Conservation (phyloP, 2,888 invertebrate genomes). For the Caenorhabditis becei region DNA sequence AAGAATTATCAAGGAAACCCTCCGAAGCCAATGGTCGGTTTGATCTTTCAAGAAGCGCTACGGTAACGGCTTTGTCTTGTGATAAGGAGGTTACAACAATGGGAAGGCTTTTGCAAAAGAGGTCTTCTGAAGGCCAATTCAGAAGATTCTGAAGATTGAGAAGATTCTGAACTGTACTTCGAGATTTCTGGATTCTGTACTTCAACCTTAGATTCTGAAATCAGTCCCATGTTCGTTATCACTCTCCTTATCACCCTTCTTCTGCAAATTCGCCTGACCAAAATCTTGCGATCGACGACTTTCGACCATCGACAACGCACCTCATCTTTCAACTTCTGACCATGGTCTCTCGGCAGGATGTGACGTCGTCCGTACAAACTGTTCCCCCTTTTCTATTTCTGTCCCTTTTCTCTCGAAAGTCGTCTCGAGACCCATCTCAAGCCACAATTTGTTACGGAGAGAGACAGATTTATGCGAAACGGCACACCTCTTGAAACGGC, state of each 20-base stretch:
- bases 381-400: neutral
- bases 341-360: constrained; percentile 12
- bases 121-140: too few species aligned
- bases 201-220: too few species aligned
- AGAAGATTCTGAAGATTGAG: too few species aligned
- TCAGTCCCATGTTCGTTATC: too few species aligned
- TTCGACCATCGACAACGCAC: neutral
- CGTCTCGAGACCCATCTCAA: too few species aligned
- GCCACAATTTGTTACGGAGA: neutral
- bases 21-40: constrained; percentile 1
- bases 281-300: neutral
- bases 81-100: neutral
- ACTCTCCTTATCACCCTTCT: neutral
- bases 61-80: neutral
- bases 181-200: too few species aligned
- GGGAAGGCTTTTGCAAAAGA: neutral
- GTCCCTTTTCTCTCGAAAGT: neutral
- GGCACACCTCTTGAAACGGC: constrained; percentile 18
- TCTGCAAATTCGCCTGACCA: neutral
- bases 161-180: too few species aligned
- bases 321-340: constrained; percentile 17
- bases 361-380: neutral
- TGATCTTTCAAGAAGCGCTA: constrained; percentile 40
- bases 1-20: constrained; percentile 35
- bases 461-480: constrained; percentile 18